phyloP scores from a whole-genome alignment of 2,113 vertebrate species.

The Lates calcarifer region DNA sequence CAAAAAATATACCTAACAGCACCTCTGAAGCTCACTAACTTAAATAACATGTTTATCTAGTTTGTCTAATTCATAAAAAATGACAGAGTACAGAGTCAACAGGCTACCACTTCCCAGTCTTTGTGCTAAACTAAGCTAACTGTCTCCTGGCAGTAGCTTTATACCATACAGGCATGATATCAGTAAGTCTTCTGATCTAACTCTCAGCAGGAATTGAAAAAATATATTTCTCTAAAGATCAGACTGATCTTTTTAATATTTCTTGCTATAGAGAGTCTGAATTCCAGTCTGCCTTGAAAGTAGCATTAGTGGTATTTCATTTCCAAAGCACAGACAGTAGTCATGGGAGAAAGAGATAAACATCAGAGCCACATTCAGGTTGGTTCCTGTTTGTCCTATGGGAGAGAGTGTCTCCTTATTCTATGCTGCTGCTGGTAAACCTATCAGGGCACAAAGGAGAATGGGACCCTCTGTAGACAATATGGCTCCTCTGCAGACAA shows the following conservation, averaged over 20 bases:
- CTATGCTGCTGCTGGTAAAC: constrained; percentile 70
- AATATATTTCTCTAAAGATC: no score
- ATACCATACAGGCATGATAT: background rate
- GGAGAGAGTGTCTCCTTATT: constrained; percentile 65
- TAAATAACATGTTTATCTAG: no score
- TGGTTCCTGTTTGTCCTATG: constrained; percentile 78
- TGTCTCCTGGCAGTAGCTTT: background rate
- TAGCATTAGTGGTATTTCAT: constrained; percentile 30
- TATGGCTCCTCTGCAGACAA: constrained; percentile 75
- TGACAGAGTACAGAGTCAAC: background rate
- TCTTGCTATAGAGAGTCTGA: background rate
- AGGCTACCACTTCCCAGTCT: background rate
- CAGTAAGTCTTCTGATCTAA: background rate
- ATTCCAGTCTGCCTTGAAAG: constrained; percentile 12
- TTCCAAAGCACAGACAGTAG: constrained; percentile 49
- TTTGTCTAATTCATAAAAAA: no score
- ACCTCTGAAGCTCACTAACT: no score
- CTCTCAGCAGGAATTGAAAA: background rate
- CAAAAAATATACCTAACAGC: no score
- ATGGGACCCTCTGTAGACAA: constrained; percentile 70
- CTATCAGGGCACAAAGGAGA: constrained; percentile 71
- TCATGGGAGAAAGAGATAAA: constrained; percentile 66
- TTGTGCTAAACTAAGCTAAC: background rate
- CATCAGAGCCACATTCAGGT: constrained; percentile 69
- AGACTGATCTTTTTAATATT: background rate